Evolutionary conservation across 92 coral and sea anemone genomes (phyloP).

Genomic region (Bergia sp.): DNA sequence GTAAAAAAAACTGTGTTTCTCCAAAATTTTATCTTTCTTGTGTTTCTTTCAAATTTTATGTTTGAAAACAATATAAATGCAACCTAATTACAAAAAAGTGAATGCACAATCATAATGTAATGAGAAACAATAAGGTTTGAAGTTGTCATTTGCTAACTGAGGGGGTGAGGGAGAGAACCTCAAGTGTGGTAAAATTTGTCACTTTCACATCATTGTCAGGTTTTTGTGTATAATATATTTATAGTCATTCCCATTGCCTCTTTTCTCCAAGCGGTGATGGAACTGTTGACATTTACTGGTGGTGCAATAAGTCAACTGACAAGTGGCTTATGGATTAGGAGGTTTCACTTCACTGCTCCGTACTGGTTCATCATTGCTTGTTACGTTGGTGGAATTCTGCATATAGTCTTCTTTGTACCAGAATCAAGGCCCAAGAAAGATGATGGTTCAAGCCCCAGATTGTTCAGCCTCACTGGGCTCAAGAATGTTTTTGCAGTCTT

Average conservation of each 20-base stretch:
- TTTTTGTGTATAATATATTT: too few relatives aligned
- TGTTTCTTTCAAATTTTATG: too few relatives aligned
- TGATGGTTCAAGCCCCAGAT: constrained; percentile 37
- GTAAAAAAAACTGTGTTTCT: too few relatives aligned
- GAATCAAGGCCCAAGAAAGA: constrained; percentile 59
- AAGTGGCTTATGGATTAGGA: constrained; percentile 74
- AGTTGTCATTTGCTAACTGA: too few relatives aligned
- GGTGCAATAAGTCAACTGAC: constrained; percentile 79
- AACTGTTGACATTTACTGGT: constrained; percentile 67
- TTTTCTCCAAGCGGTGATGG: constrained; percentile 59
- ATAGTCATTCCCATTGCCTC: not conserved
- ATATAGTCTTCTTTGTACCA: constrained; percentile 72
- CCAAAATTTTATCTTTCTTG: too few relatives aligned
- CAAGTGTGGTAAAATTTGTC: too few relatives aligned
- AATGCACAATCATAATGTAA: too few relatives aligned
- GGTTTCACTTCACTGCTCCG: constrained; percentile 69
- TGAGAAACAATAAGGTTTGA: too few relatives aligned
- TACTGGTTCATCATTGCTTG: constrained; percentile 61
- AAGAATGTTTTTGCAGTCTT: constrained; percentile 57
- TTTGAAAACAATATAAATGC: too few relatives aligned
- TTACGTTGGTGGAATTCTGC: constrained; percentile 51
- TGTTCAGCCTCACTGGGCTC: constrained; percentile 65
- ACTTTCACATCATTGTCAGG: too few relatives aligned
- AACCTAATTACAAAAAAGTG: too few relatives aligned
- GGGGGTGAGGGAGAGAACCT: too few relatives aligned